Conservation (phyloP, 1,140 invertebrate genomes). For the Drosophila neocordata region DNA sequence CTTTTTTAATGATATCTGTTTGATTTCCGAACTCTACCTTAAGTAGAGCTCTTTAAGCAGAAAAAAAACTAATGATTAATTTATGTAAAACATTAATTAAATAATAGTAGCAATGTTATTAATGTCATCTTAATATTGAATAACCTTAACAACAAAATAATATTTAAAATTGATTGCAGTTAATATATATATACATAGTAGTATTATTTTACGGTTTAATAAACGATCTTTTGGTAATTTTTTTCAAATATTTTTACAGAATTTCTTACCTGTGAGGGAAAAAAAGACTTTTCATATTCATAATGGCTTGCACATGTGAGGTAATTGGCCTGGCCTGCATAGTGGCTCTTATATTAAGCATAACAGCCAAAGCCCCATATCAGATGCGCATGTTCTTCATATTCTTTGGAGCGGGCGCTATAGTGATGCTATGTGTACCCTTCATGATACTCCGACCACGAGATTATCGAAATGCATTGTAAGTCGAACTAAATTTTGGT, state of each 20-base stretch:
- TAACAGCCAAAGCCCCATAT: slow-evolving; percentile 85
- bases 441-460: slow-evolving; percentile 88
- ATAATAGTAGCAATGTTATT: too few species aligned
- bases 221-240: not conserved
- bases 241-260: slow-evolving; percentile 15
- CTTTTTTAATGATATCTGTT: too few species aligned
- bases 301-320: slow-evolving; percentile 74
- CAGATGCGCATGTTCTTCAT: slow-evolving; percentile 85
- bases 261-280: not conserved
- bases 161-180: too few species aligned
- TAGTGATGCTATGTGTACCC: slow-evolving; percentile 87
- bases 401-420: slow-evolving; percentile 84
- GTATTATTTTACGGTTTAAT: not conserved
- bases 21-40: too few species aligned
- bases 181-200: too few species aligned
- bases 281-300: not conserved
- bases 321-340: slow-evolving; percentile 77
- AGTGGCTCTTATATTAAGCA: slow-evolving; percentile 82
- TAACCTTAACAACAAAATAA: too few species aligned
- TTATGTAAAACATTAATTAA: too few species aligned
- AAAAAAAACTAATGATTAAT: too few species aligned
- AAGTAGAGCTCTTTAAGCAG: too few species aligned
- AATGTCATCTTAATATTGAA: too few species aligned
- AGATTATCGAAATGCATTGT: slow-evolving; percentile 90
- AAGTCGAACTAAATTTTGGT: slow-evolving; percentile 79